Percentiles rank a stretch among this genome's conserved stretches.
These are phyloP conservation scores for Australoheros scitulus DNA, from an alignment of 2,113 vertebrate genomes.

Conservation along the genomic window DNA sequence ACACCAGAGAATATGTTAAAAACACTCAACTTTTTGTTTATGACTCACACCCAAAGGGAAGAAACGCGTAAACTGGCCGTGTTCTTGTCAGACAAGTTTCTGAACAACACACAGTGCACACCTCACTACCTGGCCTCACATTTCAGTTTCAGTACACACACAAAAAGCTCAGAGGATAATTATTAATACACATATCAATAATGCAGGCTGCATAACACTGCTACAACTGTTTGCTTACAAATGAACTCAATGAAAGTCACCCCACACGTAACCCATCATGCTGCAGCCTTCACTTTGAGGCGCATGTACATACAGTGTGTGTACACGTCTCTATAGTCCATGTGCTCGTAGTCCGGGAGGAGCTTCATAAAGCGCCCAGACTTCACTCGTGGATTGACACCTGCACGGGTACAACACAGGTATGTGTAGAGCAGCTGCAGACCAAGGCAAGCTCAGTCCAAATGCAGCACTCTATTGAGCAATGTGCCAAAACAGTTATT, in stretches of 20 bases:
- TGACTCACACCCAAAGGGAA: background rate
- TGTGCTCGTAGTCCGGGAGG: slow-evolving; percentile 92
- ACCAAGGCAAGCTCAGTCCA: slow-evolving; percentile 18
- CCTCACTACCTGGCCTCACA: background rate
- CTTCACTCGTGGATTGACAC: slow-evolving; percentile 92
- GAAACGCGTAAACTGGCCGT: background rate
- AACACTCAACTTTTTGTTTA: background rate
- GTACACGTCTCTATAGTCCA: slow-evolving; percentile 94
- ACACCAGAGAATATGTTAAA: slow-evolving; percentile 8
- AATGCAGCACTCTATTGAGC: background rate
- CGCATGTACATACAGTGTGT: slow-evolving; percentile 89
- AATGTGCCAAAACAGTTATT: background rate
- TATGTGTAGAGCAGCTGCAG: slow-evolving; percentile 48
- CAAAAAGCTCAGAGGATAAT: slow-evolving; percentile 9
- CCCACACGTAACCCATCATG: slow-evolving; percentile 40
- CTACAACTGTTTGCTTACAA: slow-evolving; percentile 9
- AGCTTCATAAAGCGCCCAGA: slow-evolving; percentile 94
- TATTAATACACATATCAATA: background rate
- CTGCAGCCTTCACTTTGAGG: slow-evolving; percentile 19
- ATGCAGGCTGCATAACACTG: background rate
- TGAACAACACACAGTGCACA: slow-evolving; percentile 20
- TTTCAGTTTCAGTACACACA: slow-evolving; percentile 7
- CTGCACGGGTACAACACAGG: slow-evolving; percentile 84
- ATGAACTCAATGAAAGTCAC: background rate
- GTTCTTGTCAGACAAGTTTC: background rate